Base-by-base conservation (phyloP, 1,140 invertebrate genomes). In the Brachionus koreanus region DNA sequence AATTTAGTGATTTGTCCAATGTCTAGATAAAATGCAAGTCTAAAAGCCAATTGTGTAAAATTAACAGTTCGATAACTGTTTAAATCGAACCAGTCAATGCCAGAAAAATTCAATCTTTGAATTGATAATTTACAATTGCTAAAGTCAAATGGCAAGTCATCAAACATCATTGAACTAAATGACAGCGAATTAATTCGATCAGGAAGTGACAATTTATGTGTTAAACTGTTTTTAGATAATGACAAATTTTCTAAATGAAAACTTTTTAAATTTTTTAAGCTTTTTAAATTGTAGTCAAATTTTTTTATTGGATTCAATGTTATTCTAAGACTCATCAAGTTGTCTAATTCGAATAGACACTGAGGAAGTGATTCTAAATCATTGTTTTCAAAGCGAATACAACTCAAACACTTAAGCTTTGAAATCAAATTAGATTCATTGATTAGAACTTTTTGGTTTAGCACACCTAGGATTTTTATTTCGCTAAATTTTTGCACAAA, bases 61-160 rank as follows among this genome's bases (percentile, higher is more conserved):
- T 57, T 23, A 5, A 79, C 23, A 19, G 33, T 25, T 0, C 35
- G 49, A 16, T 61, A 43, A 9, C 42, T n/a, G 7, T 23, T 23
- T 12, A 35, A 4, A 42, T 79, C 23, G 19, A 79, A 37, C 76
- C 46, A 79, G 10, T 65, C 46, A 33, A 79, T 65, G 6, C 29
- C 76, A 9, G 46, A 42, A 65, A 79, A 65, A 39, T 35, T 9
- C 5, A 79, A 29, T 25, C 35, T 65, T 79, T 43, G 9, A 29
- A 79, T 61, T 25, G 33, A 39, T 13, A 23, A 13, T 23, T 65
- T 79, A 39, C 49, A 65, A 19, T 79, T 12, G 29, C 61, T 25
- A 19, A 79, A 79, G 13, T 61, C 33, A 46, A 74, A 74, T 46
- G 69, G 69, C 19, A 74, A 25, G 25, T 46, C 16, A 46, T 74